A percentile compares a stretch with the other conserved stretches of the same genome.
phyloP scores from a whole-genome alignment of 37 sponge, comb jelly and placozoan species.

The Diacarnus erythraeanus region DNA sequence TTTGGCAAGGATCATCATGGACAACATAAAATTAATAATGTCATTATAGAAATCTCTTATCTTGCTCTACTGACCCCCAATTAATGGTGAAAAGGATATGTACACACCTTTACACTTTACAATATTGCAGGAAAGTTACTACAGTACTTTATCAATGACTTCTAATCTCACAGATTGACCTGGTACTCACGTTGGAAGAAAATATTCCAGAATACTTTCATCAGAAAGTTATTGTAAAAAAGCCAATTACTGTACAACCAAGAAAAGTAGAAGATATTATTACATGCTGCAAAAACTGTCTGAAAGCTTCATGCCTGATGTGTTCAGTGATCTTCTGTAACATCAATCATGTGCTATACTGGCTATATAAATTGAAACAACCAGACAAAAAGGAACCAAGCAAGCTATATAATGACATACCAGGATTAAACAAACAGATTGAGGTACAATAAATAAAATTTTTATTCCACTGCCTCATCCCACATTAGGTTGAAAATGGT shows the following conservation, averaged over 20 bases:
- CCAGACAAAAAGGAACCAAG: background rate
- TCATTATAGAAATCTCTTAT: no score
- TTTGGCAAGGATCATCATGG: no score
- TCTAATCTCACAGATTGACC: background rate
- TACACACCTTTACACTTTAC: no score
- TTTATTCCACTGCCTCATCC: no score
- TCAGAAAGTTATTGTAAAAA: background rate
- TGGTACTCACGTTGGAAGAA: background rate
- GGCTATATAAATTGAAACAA: background rate
- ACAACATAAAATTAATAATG: no score
- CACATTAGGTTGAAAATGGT: no score
- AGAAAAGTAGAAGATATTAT: background rate
- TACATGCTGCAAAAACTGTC: background rate
- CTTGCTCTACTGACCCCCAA: no score
- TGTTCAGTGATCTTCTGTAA: background rate
- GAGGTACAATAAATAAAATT: no score
- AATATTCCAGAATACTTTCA: background rate
- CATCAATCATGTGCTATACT: background rate
- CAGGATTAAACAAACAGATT: no score
- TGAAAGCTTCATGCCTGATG: background rate
- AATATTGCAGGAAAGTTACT: no score
- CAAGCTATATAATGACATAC: background rate
- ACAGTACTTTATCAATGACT: slow-evolving; percentile 10
- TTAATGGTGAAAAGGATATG: no score
- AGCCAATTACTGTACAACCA: background rate